A percentile compares a stretch with the other conserved stretches of the same genome.
phyloP scores from a whole-genome alignment of 2,888 invertebrate species.

The Lasioglossum lativentre region DNA sequence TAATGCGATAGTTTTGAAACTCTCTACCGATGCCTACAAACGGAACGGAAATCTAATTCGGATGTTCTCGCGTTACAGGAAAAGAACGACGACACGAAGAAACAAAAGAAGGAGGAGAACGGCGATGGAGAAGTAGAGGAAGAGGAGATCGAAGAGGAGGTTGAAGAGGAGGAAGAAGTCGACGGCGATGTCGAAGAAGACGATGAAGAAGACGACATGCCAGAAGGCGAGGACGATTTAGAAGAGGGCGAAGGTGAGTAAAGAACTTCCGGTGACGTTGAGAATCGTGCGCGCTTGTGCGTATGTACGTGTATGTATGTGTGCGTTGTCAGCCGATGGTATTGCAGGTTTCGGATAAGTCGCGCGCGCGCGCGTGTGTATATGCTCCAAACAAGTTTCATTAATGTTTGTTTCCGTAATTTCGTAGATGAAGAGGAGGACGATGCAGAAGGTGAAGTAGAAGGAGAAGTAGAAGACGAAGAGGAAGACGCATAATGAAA shows the following conservation, averaged over 20 bases:
- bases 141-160: constrained; percentile 88
- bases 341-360: not conserved
- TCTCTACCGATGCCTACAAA: not conserved
- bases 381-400: not conserved
- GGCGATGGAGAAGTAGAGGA: constrained; percentile 88
- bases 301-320: not conserved
- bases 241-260: constrained; percentile 79
- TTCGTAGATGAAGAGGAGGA: constrained; percentile 82
- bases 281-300: not conserved
- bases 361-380: not conserved
- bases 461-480: constrained; percentile 80
- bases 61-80: constrained; percentile 85
- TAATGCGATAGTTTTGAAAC: not conserved
- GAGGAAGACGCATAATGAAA: constrained; percentile 84
- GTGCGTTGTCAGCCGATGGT: not conserved
- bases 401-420: constrained; percentile 7
- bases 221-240: constrained; percentile 86
- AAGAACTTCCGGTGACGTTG: not conserved
- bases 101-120: constrained; percentile 92
- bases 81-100: constrained; percentile 91
- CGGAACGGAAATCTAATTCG: not conserved
- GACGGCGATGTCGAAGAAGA: constrained; percentile 88
- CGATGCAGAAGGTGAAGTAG: constrained; percentile 79
- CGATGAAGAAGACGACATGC: constrained; percentile 89
- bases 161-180: constrained; percentile 88